These are phyloP conservation scores for Apantesis nais DNA, from an alignment of 2,888 invertebrate genomes.

Conservation along the genomic window DNA sequence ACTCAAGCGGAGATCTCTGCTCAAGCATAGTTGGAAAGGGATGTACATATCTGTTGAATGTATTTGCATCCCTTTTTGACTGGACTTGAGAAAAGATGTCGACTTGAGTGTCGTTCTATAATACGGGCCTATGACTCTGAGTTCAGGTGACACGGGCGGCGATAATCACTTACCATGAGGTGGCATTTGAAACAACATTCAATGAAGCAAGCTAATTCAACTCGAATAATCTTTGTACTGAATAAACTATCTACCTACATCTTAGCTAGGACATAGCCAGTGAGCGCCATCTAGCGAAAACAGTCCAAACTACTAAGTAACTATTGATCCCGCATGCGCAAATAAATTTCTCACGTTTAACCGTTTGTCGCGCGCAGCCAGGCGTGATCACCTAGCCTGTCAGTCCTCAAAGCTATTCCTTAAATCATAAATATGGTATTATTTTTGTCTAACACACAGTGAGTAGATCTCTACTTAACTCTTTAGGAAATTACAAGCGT, in stretches of 20 bases:
- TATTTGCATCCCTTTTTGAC: too few relatives aligned
- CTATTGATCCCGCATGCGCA: neutral
- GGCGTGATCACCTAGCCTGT: neutral
- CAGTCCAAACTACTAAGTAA: neutral
- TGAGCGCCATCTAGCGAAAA: neutral
- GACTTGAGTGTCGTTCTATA: too few relatives aligned
- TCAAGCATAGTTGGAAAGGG: too few relatives aligned
- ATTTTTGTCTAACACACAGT: neutral
- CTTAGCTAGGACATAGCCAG: neutral
- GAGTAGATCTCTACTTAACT: constrained; percentile 2
- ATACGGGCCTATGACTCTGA: too few relatives aligned
- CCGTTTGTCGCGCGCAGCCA: neutral
- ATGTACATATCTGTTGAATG: too few relatives aligned
- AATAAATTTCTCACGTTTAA: neutral
- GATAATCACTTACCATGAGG: too few relatives aligned
- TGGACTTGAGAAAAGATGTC: too few relatives aligned
- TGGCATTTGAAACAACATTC: too few relatives aligned
- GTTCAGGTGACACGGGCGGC: too few relatives aligned
- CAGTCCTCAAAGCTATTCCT: neutral
- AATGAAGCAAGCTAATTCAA: neutral
- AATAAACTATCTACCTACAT: neutral
- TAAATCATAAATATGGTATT: neutral
- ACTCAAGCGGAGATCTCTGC: too few relatives aligned
- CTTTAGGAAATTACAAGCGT: constrained; percentile 10
- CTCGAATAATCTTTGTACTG: neutral